phyloP scores from a whole-genome alignment of 2,888 invertebrate species.

The Volucella inanis region DNA sequence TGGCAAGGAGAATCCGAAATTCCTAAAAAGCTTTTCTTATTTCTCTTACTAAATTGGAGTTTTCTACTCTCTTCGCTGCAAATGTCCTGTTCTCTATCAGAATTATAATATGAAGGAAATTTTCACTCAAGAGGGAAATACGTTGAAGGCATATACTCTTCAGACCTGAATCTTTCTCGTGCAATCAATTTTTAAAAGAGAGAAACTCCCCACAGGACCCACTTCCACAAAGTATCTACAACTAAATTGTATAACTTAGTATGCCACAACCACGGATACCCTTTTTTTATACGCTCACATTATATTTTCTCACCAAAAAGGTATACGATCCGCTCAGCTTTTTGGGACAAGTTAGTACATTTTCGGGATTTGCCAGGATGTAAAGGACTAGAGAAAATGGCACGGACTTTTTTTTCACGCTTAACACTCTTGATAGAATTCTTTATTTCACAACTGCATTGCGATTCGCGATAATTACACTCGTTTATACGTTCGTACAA shows the following conservation, averaged over 20 bases:
- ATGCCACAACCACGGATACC: conserved; percentile 2
- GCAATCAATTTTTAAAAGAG: conserved; percentile 26
- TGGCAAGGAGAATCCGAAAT: conserved; percentile 16
- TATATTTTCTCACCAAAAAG: conserved; percentile 72
- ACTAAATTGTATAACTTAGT: conserved; percentile 35
- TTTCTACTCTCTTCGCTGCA: conserved; percentile 54
- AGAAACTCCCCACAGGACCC: conserved; percentile 67
- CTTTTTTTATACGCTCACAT: conserved; percentile 32
- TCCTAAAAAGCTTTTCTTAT: conserved; percentile 20
- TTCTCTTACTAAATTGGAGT: neutral
- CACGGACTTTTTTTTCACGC: conserved; percentile 70
- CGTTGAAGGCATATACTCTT: neutral
- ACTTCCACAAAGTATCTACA: conserved; percentile 4
- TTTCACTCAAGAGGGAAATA: conserved; percentile 44
- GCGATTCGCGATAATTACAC: conserved; percentile 52
- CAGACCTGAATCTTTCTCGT: neutral
- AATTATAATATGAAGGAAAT: neutral
- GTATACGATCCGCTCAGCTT: conserved; percentile 75
- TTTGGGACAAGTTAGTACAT: conserved; percentile 83
- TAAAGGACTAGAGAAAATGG: conserved; percentile 79
- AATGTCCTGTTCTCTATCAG: conserved; percentile 14
- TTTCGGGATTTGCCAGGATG: conserved; percentile 83
- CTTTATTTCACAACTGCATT: conserved; percentile 65
- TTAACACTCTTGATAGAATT: conserved; percentile 60
- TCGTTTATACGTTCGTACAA: neutral